Percentiles rank a stretch among this genome's conserved stretches.
Conservation (phyloP, 2,113 vertebrate genomes). For the Pelmatolapia mariae region DNA sequence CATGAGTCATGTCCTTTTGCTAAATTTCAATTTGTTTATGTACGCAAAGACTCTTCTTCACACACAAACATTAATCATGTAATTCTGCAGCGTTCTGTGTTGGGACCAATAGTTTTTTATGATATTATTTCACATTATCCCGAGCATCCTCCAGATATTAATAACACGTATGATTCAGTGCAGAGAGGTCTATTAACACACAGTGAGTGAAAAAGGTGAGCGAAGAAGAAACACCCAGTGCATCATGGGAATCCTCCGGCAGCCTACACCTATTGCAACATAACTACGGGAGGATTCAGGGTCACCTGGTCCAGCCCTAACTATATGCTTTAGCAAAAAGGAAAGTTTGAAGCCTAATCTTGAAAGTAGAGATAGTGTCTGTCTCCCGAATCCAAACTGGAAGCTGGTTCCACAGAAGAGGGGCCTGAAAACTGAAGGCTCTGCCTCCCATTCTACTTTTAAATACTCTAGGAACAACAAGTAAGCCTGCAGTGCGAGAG, state of each 20-base stretch:
- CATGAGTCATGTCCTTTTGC: not conserved
- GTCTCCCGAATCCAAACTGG: not conserved
- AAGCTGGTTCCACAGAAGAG: not conserved
- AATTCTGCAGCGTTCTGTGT: not conserved
- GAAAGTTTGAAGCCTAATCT: not conserved
- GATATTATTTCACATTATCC: not conserved
- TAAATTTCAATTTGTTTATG: not conserved
- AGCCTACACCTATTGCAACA: not conserved
- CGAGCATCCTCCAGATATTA: not conserved
- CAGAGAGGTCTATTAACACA: not conserved
- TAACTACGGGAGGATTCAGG: not conserved
- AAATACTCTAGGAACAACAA: no score
- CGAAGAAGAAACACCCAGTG: not conserved
- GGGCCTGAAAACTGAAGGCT: not conserved
- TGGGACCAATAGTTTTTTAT: not conserved
- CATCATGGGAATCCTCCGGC: not conserved
- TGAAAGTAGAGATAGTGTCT: not conserved
- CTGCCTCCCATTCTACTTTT: fast-evolving
- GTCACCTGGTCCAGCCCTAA: not conserved
- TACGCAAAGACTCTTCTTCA: not conserved
- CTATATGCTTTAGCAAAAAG: not conserved
- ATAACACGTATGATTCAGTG: not conserved
- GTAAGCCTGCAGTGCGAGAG: no score
- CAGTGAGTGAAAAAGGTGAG: not conserved
- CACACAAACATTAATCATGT: not conserved